Percentiles rank a stretch among this genome's conserved stretches.
phyloP scores from a whole-genome alignment of 37 sponge, comb jelly and placozoan species.

The Beroe forskalii region DNA sequence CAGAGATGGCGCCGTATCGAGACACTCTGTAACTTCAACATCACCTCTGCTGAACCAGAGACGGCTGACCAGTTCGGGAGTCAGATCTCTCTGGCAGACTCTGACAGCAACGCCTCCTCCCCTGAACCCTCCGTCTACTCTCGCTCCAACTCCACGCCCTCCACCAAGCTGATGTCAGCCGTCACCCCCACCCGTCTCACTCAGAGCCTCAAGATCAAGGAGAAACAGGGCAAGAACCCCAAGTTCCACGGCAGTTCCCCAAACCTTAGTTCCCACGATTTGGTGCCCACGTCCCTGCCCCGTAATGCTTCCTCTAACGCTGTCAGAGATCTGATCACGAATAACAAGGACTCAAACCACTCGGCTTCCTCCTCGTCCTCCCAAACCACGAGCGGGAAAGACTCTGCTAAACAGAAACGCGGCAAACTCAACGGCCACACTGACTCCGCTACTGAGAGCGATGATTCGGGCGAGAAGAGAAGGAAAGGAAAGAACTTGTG shows the following conservation, averaged over 20 bases:
- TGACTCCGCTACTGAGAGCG: slow-evolving; percentile 26
- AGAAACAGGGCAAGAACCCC: neutral
- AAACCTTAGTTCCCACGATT: neutral
- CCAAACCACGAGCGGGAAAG: neutral
- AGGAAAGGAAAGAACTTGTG: slow-evolving; percentile 45
- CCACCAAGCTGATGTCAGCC: neutral
- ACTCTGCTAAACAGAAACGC: neutral
- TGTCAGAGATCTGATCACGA: neutral
- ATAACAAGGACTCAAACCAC: neutral
- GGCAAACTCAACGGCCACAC: neutral
- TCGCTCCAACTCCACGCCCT: slow-evolving; percentile 38
- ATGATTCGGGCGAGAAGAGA: slow-evolving; percentile 22
- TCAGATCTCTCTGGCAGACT: slow-evolving; percentile 1
- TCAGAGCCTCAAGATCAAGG: slow-evolving; percentile 37
- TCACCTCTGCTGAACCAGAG: neutral
- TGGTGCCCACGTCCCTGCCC: neutral
- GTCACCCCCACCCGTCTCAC: neutral
- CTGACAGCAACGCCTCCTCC: neutral
- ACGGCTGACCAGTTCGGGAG: slow-evolving; percentile 20
- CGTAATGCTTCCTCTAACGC: neutral
- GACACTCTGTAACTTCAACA: slow-evolving; percentile 61
- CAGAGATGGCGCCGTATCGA: slow-evolving; percentile 48
- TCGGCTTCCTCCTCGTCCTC: neutral
- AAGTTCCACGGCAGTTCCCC: slow-evolving; percentile 31
- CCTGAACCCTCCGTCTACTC: neutral